Conservation (phyloP, 2,797 vertebrate species). For the Spea hammondii region DNA sequence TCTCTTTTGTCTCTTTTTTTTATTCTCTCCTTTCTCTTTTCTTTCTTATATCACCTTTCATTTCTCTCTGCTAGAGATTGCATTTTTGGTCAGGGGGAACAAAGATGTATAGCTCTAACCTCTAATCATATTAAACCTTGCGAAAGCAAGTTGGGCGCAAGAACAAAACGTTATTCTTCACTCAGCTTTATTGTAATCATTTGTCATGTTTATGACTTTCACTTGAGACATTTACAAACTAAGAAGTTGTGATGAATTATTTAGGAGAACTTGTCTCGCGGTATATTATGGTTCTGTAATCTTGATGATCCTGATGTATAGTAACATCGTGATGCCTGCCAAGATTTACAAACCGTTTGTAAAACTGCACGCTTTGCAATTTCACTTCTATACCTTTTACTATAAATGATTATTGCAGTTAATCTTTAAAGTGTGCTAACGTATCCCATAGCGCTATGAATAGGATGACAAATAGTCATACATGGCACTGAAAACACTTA, state of each 20-base stretch:
- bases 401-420: not conserved
- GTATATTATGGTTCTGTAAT: slow-evolving; percentile 40
- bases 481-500: too few relatives aligned
- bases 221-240: slow-evolving; percentile 34
- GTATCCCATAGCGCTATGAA: too few relatives aligned
- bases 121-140: slow-evolving; percentile 44
- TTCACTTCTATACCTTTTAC: not conserved
- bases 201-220: slow-evolving; percentile 44
- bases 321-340: slow-evolving; percentile 29
- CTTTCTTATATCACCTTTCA: too few relatives aligned
- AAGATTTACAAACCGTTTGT: slow-evolving; percentile 18
- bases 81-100: slow-evolving; percentile 23
- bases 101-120: slow-evolving; percentile 19
- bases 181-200: slow-evolving; percentile 46
- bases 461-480: too few relatives aligned
- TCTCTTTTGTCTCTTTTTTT: too few relatives aligned
- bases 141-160: slow-evolving; percentile 24
- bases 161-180: slow-evolving; percentile 22
- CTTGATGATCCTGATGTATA: slow-evolving; percentile 35
- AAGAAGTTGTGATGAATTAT: slow-evolving; percentile 46
- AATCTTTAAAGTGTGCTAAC: not conserved
- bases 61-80: not conserved
- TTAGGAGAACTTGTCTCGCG: slow-evolving; percentile 39
- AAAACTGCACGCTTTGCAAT: slow-evolving; percentile 4
- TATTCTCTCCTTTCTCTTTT: too few relatives aligned